A percentile compares a stretch with the other conserved stretches of the same genome.
These are phyloP conservation scores for Colius striatus DNA, from an alignment of 2,113 vertebrate species.

Conservation along the genomic window DNA sequence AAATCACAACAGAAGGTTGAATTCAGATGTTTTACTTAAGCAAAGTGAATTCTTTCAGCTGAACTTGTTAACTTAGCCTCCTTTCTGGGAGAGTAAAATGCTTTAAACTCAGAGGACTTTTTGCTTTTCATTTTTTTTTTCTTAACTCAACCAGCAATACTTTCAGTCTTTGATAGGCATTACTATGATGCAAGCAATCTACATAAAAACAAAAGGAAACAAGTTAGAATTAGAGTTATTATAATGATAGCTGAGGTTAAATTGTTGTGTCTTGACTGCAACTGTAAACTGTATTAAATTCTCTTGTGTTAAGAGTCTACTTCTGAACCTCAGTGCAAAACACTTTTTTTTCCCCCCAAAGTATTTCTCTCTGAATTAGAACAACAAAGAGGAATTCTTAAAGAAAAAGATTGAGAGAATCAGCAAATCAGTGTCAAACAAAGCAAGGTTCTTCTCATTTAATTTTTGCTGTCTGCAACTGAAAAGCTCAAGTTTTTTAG, in stretches of 20 bases:
- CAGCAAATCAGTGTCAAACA: accelerated
- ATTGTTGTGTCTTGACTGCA: background rate
- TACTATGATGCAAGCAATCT: background rate
- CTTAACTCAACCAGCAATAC: background rate
- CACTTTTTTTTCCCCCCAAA: background rate
- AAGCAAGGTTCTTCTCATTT: background rate
- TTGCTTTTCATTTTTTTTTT: background rate
- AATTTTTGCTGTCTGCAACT: background rate
- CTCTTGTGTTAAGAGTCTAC: background rate
- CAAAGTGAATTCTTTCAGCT: background rate
- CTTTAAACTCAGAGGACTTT: background rate
- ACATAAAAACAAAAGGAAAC: background rate
- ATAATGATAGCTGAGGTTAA: background rate
- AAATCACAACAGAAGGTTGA: background rate
- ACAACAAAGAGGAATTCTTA: background rate
- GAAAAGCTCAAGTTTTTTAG: background rate
- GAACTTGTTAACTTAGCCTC: background rate
- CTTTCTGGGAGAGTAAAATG: background rate
- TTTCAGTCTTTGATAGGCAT: background rate
- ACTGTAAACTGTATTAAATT: background rate
- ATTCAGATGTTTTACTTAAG: background rate
- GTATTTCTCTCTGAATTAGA: background rate
- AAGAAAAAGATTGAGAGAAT: accelerated
- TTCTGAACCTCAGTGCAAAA: background rate
- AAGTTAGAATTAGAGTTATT: background rate